Evolutionary conservation across 2,113 vertebrate species (phyloP), one percentile per base, ranked within the genome.

Genomic region (Cygnus buccinator): DNA sequence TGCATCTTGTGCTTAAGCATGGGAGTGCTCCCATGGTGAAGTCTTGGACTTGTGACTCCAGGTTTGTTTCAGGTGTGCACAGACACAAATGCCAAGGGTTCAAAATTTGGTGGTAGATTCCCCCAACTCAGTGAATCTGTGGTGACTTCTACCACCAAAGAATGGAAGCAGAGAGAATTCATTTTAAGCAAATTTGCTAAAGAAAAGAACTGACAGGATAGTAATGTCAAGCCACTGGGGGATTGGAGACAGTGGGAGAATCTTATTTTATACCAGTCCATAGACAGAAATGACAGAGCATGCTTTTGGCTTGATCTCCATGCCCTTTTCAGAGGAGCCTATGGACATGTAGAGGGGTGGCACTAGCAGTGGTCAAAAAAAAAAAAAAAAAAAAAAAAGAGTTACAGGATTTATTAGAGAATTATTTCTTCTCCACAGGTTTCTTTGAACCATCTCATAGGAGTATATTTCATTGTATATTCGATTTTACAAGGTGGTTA

Each of bases 401-500:
- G 26, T 68, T 94, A 55, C 46, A 89, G 65, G 52, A 75, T 86
- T 37, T 78, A 50, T 89, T 77, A 74, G 7, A 79, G 39, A 87
- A 70, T 78, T 86, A 90, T 87, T 94, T 94, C 39, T 78, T 91
- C 71, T 93, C 68, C 70, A 61, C 50, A 79, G 54, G 37, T 82
- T 96, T 73, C 83, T 94, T 84, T 76, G 80, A 94, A 82, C 52
- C 10, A 37, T 57, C 21, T 84, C 35, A 66, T 17, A 84, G 83
- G 92, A 94, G 76, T 65, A 8, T 84, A 90, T 92, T 84, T 89
- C 80, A 84, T 75, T 93, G 70, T 89, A 46, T 37, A 4, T 84
- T 93, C 89, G 73, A 84, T 87, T 94, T 94, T 87, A 91, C 54
- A 92, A 87, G 68, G 61, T 54, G 39, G 90, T 94, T 96, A 41